Conservation (phyloP, 2,797 vertebrate genomes). For the Dicrostonyx torquatus region DNA sequence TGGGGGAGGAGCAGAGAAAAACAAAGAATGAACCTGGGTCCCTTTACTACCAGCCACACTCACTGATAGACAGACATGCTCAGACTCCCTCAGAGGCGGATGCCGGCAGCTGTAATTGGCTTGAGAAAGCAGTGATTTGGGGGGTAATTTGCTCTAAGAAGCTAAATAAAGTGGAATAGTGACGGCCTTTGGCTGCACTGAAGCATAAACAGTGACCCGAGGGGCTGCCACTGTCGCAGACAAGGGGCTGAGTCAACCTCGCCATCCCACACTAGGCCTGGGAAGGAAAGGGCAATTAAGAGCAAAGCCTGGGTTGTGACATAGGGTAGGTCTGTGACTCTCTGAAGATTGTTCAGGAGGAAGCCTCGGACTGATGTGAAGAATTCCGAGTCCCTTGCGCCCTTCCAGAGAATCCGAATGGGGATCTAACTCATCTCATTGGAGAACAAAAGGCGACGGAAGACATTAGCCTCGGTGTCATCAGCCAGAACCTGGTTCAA, state of each 20-base stretch:
- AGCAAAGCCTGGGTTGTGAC: neutral
- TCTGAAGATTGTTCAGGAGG: neutral
- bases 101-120: slow-evolving; percentile 70
- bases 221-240: neutral
- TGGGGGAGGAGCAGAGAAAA: neutral
- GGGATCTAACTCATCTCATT: neutral
- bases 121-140: slow-evolving; percentile 76
- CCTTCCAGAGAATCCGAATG: neutral
- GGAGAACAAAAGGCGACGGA: neutral
- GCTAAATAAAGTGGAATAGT: slow-evolving; percentile 63
- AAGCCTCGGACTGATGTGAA: neutral
- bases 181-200: slow-evolving; percentile 29
- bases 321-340: neutral
- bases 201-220: neutral
- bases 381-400: neutral
- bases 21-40: neutral
- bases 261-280: neutral
- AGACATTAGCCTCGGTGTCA: accelerated
- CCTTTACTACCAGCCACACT: neutral
- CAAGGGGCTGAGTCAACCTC: neutral
- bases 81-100: slow-evolving; percentile 43
- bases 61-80: slow-evolving; percentile 41
- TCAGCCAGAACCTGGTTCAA: neutral
- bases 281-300: neutral
- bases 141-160: slow-evolving; percentile 57